Percentiles rank a stretch among this genome's conserved stretches.
These are phyloP conservation scores for Brachirus orientalis DNA, from an alignment of 2,113 vertebrate species.

Conservation along the genomic window DNA sequence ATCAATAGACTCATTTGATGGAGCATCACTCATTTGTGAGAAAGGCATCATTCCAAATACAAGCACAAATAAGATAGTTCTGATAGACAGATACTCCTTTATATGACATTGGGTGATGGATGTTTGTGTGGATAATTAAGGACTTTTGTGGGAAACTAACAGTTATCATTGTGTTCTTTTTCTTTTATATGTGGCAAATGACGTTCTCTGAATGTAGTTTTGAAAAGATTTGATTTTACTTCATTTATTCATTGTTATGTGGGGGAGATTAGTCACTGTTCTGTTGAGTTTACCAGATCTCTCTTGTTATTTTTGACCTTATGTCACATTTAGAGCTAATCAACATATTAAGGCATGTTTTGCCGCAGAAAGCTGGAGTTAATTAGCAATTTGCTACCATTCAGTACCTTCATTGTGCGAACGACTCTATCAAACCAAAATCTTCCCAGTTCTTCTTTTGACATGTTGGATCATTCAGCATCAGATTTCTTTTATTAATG, in stretches of 20 bases:
- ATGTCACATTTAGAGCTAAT: background rate
- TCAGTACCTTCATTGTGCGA: background rate
- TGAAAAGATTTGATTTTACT: background rate
- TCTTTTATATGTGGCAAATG: background rate
- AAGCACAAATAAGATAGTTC: slow-evolving; percentile 33
- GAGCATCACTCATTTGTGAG: slow-evolving; percentile 17
- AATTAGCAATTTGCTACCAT: background rate
- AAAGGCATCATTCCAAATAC: slow-evolving; percentile 21
- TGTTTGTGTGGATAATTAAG: slow-evolving; percentile 1
- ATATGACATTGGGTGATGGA: slow-evolving; percentile 9
- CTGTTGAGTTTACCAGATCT: background rate
- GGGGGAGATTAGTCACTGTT: background rate
- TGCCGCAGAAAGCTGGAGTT: background rate
- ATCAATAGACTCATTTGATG: slow-evolving; percentile 50
- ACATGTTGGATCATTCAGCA: background rate
- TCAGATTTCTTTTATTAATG: slow-evolving; percentile 9
- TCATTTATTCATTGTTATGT: background rate
- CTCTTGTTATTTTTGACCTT: slow-evolving; percentile 1
- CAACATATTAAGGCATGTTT: background rate
- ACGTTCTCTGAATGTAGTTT: slow-evolving; percentile 15
- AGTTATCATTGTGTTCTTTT: slow-evolving; percentile 1
- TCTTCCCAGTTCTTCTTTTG: background rate
- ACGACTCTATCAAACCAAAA: background rate
- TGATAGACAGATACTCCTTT: background rate
- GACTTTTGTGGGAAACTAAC: slow-evolving; percentile 4